These are phyloP conservation scores for Phalera bucephala DNA, from an alignment of 2,888 invertebrate species.

Conservation along the genomic window DNA sequence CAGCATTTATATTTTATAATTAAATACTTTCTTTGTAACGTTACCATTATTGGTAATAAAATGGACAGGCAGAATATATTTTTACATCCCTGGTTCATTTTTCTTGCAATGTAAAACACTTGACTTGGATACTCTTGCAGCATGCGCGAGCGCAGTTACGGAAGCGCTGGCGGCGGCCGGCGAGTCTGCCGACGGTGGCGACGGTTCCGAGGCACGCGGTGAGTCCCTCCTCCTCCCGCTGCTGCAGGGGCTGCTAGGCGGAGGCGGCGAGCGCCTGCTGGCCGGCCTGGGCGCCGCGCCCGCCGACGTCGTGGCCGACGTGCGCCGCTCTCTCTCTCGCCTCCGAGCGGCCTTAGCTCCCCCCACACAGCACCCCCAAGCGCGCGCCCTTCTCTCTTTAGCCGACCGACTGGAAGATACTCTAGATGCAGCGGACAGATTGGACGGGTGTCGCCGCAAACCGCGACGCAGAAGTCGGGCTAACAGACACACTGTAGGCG, in stretches of 20 bases:
- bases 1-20: no score
- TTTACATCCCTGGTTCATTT: no score
- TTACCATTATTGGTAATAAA: no score
- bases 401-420: constrained; percentile 87
- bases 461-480: constrained; percentile 84
- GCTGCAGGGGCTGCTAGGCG: constrained; percentile 86
- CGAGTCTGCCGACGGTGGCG: constrained; percentile 43
- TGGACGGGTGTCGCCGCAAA: constrained; percentile 65
- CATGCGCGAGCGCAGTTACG: constrained; percentile 73
- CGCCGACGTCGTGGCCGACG: constrained; percentile 87
- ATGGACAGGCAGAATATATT: no score
- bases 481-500: constrained; percentile 91
- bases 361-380: constrained; percentile 75
- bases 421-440: constrained; percentile 64
- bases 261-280: constrained; percentile 63
- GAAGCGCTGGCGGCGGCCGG: constrained; percentile 69
- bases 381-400: constrained; percentile 85
- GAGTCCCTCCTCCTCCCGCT: constrained; percentile 89
- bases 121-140: constrained; percentile 35
- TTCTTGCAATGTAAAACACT: no score
- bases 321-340: constrained; percentile 89
- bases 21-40: no score
- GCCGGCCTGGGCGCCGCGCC: constrained; percentile 77
- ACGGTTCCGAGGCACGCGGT: constrained; percentile 82
- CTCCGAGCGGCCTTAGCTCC: constrained; percentile 88